Evolutionary conservation across 2,113 vertebrate species (phyloP), one percentile per base, ranked within the genome.

Genomic region (Sardina pilchardus): DNA sequence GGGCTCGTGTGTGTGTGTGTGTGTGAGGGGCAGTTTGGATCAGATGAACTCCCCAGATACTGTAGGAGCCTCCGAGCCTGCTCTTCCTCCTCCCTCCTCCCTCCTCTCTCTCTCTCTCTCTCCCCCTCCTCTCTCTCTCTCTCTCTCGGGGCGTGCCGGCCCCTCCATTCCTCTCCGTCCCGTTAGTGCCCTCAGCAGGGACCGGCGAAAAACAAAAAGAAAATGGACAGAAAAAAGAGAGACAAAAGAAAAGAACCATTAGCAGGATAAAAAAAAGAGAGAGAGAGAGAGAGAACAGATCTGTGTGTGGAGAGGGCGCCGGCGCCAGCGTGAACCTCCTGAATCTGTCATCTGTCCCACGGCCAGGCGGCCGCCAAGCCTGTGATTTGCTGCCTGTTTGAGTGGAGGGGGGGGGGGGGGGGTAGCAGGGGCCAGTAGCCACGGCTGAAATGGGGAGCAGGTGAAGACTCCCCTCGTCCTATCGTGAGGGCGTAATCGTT

Each of bases 31-130:
- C 63, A 30, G 63, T 71, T 34, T 71, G 63, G 63, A 34, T 26
- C n/a, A 53, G 63, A 71, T 71, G 7, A 71, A 71, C n/a, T 71
- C 63, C 63, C 26, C 63, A 71, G 63, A 71, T 71, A n/a, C n/a
- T n/a, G n/a, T n/a, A 71, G 26, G 26, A 34, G 63, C 63, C 63
- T 19, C 10, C 34, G 26, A 34, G n/a, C n/a, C n/a, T 67, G 24
- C 26, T 67, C 59, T 67, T 5, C 6, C 8, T 30, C 26, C n/a
- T 0, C 26, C 24, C n/a, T 5, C 6, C 8, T 30, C 26, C n/a
- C 3, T 67, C 24, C n/a, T 67, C 59, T 67, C 24, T 67, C 59
- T 24, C 53, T 59, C 53, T 67, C 59, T 67, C n/a, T 7, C 8
- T n/a, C n/a, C n/a, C n/a, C n/a, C n/a, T n/a, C n/a, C n/a, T 30